Evolutionary conservation across 2,888 invertebrate genomes (phyloP).

Genomic region (Alloplasta piceator): DNA sequence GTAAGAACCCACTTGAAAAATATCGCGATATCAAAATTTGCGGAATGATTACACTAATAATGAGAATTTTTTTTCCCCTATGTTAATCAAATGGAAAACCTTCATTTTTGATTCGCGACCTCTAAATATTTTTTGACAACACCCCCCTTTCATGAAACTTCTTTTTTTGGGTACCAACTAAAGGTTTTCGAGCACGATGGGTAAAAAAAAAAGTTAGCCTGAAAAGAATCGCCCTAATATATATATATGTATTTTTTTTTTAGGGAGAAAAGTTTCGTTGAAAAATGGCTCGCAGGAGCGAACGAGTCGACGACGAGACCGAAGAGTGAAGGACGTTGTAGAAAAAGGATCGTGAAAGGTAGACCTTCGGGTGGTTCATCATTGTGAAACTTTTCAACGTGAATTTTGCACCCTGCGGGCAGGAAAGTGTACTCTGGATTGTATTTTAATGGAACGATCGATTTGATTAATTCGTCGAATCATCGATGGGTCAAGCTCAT

Average conservation of each 20-base stretch:
- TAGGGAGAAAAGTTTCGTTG: slow-evolving; percentile 42
- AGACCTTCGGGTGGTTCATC: slow-evolving; percentile 39
- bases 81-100: no score
- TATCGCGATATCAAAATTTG: no score
- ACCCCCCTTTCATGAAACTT: no score
- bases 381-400: slow-evolving; percentile 49
- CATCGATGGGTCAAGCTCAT: slow-evolving; percentile 27
- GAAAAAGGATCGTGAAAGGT: slow-evolving; percentile 51
- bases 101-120: no score
- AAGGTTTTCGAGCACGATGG: no score
- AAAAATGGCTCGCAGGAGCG: slow-evolving; percentile 30
- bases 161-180: no score
- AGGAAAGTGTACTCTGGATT: slow-evolving; percentile 23
- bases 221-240: no score
- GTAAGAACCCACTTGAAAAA: no score
- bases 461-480: slow-evolving; percentile 29
- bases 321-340: slow-evolving; percentile 48
- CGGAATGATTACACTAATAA: no score
- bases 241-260: slow-evolving; percentile 33
- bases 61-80: no score
- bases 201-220: no score
- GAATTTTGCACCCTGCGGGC: slow-evolving; percentile 24
- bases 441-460: slow-evolving; percentile 17
- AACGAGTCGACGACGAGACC: slow-evolving; percentile 50
- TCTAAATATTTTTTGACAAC: no score